Conservation (phyloP, 53 echinoderm and acorn worm genomes). For the Echinarachnius parma region DNA sequence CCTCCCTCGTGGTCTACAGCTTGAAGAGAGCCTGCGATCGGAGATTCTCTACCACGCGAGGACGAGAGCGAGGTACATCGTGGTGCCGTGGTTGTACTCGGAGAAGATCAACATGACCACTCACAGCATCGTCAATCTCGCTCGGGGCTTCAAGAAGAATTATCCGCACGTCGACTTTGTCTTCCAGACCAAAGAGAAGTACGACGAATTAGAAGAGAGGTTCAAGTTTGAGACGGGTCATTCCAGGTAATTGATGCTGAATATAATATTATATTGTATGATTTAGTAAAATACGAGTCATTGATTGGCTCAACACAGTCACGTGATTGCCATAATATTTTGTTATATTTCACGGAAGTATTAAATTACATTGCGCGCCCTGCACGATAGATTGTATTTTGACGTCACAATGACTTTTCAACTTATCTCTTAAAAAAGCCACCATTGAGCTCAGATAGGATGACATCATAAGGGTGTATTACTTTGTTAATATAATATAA, state of each 20-base stretch:
- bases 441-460: too few relatives aligned
- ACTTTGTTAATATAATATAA: too few relatives aligned
- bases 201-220: slow-evolving; percentile 39
- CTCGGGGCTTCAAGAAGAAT: slow-evolving; percentile 35
- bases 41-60: slow-evolving; percentile 36
- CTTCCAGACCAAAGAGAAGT: slow-evolving; percentile 54
- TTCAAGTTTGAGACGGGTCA: slow-evolving; percentile 55
- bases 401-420: too few relatives aligned
- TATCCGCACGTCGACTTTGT: slow-evolving; percentile 62
- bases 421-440: too few relatives aligned
- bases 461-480: too few relatives aligned
- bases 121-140: slow-evolving; percentile 34
- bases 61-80: slow-evolving; percentile 47
- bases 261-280: too few relatives aligned
- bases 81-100: slow-evolving; percentile 62
- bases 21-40: slow-evolving; percentile 25
- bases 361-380: too few relatives aligned
- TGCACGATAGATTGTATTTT: too few relatives aligned
- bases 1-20: slow-evolving; percentile 43
- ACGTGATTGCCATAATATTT: too few relatives aligned
- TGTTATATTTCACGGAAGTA: too few relatives aligned
- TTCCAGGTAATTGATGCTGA: slow-evolving; percentile 52
- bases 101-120: slow-evolving; percentile 44
- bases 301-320: too few relatives aligned
- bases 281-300: too few relatives aligned